Base-by-base conservation (phyloP, 2,888 invertebrate genomes). In the Drosophila barbarae region DNA sequence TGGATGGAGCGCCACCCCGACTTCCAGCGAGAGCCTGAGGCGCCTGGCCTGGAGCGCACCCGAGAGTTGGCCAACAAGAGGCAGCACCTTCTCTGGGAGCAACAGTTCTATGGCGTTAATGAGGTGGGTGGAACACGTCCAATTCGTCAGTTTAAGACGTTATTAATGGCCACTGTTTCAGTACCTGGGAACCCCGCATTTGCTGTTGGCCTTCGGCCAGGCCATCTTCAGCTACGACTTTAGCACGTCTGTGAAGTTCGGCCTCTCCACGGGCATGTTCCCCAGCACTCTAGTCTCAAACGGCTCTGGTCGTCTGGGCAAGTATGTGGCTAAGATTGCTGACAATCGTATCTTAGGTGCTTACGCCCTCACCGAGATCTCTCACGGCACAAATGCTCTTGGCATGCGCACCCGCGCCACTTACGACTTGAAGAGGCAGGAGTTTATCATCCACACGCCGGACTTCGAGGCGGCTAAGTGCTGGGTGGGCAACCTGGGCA, bases 301-400 rank as follows among this genome's bases (percentile, higher is more conserved):
- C 69, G 95, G 95, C 0, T 92, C 92, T 2, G 90, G 91, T 0
- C 92, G 94, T 47, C 93, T 94, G 76, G 89, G 88, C 41, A 90
- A 92, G 36, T 90, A 91, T 68, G 87, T 93, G 0, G 91, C 84
- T 0, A 86, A 85, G 64, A 85, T 82, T 35, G 54, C 76, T 2
- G 79, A 85, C 13, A 82, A 86, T 55, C 81, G 93, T 90, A 91
- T 93, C 57, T 83, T 91, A 72, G 94, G 94, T 5, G 94, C 96
- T 78, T 97, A 96, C 88, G 95, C 95, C 1, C 88, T 98, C 44
- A 98, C 98, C 0, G 98, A 98, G 89, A 93, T 98, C 9, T 93
- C 95, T 0, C 98, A 98, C 87, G 98, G 98, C 0, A 96, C 96
- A 28, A 98, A 98, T 88, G 95, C 96, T 0, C 39, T 51, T 58